Evolutionary conservation across 2,113 vertebrate genomes (phyloP).

Genomic region (Delphinapterus leucas): DNA sequence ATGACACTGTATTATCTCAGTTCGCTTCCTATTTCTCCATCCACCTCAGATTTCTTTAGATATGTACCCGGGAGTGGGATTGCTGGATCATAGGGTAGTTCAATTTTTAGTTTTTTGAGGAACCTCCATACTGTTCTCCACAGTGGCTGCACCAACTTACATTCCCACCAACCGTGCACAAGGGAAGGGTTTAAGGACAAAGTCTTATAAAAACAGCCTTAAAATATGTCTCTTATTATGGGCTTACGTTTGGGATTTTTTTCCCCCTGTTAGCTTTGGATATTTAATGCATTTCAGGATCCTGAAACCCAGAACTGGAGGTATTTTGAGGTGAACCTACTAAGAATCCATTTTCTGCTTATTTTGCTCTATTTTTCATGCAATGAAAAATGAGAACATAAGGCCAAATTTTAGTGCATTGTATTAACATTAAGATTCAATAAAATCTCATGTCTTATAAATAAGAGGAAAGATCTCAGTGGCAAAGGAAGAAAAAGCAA

Average conservation of each 20-base stretch:
- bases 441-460: conserved; percentile 2
- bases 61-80: neutral
- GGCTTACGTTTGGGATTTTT: neutral
- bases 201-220: neutral
- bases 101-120: neutral
- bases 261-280: neutral
- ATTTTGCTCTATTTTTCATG: conserved; percentile 29
- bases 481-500: neutral
- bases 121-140: neutral
- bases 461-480: neutral
- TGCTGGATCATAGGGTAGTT: neutral
- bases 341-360: conserved; percentile 51
- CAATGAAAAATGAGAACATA: conserved; percentile 48
- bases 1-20: neutral
- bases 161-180: neutral
- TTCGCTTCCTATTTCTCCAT: neutral
- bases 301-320: neutral
- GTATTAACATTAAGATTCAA: conserved; percentile 58
- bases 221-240: neutral
- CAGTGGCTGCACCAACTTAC: neutral
- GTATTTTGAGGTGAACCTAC: conserved; percentile 31
- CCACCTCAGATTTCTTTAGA: neutral
- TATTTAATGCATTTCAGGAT: conserved; percentile 29
- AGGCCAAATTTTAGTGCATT: conserved; percentile 47
- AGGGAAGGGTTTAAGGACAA: neutral